These are phyloP conservation scores for Temnopleurus reevesii DNA, from an alignment of 53 echinoderm and acorn worm species.

Conservation along the genomic window DNA sequence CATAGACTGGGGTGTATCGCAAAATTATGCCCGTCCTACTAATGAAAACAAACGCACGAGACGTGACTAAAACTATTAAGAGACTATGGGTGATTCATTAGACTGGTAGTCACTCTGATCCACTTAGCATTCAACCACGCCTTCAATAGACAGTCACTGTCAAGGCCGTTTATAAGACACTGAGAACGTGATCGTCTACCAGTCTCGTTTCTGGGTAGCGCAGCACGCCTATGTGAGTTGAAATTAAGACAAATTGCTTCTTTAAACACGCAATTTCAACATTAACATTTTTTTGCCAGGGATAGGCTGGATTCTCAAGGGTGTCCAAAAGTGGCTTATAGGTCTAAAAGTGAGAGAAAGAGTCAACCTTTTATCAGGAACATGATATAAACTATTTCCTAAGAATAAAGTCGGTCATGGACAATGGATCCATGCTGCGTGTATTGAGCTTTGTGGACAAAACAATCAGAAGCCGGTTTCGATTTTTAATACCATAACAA, in stretches of 20 bases:
- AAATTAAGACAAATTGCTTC: neutral
- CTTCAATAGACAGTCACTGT: neutral
- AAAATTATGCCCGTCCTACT: neutral
- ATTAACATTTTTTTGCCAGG: neutral
- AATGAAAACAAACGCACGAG: neutral
- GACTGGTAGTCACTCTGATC: neutral
- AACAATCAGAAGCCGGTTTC: too few species aligned
- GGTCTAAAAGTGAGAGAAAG: too few species aligned
- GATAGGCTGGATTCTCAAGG: neutral
- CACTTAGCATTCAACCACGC: neutral
- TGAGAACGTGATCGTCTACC: neutral
- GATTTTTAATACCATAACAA: too few species aligned
- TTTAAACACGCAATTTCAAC: neutral
- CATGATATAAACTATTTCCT: too few species aligned
- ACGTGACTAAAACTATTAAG: neutral
- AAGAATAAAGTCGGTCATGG: too few species aligned
- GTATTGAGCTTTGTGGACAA: too few species aligned
- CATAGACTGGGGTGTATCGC: neutral
- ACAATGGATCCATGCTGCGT: too few species aligned
- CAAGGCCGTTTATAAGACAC: slow-evolving; percentile 8
- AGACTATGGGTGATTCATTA: neutral
- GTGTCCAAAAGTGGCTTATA: neutral
- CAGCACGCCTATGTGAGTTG: neutral
- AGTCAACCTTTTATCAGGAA: neutral
- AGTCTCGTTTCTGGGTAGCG: neutral